Percentiles rank a stretch among this genome's conserved stretches.
Evolutionary conservation across 2,797 vertebrate genomes (phyloP).

Genomic region (Chiloscyllium punctatum): DNA sequence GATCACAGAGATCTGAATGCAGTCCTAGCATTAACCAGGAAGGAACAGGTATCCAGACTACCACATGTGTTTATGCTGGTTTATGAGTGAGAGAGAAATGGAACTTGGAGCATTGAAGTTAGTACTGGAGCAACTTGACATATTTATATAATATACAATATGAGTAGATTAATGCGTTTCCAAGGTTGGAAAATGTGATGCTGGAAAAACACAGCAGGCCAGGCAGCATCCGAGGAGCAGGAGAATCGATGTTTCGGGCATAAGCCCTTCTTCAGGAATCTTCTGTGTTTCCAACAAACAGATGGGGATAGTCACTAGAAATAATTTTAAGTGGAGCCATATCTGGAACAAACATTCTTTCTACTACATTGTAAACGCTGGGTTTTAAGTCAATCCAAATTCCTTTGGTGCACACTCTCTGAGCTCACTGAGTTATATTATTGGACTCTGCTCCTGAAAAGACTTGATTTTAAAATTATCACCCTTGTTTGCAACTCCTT

Average conservation of each 20-base stretch:
- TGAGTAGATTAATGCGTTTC: not conserved
- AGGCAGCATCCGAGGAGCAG: too few relatives aligned
- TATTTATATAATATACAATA: not conserved
- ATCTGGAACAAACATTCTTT: not conserved
- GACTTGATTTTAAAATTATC: not conserved
- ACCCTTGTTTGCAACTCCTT: not conserved
- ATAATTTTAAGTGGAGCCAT: not conserved
- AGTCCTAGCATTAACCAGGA: not conserved
- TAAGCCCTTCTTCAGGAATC: too few relatives aligned
- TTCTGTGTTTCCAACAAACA: not conserved
- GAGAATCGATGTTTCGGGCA: too few relatives aligned
- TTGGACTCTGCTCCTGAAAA: not conserved
- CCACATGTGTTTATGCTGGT: not conserved
- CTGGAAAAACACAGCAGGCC: too few relatives aligned
- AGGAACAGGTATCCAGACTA: not conserved
- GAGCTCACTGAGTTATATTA: not conserved
- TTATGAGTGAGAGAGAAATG: not conserved
- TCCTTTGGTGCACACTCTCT: not conserved
- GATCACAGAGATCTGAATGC: not conserved
- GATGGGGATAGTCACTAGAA: not conserved
- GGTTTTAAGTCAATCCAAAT: not conserved
- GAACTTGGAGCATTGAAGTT: not conserved
- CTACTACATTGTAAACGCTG: not conserved
- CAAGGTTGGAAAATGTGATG: too few relatives aligned
- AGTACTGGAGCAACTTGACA: not conserved